Evolutionary conservation across 53 echinoderm and acorn worm species (phyloP).

Genomic region (Crossaster papposus): DNA sequence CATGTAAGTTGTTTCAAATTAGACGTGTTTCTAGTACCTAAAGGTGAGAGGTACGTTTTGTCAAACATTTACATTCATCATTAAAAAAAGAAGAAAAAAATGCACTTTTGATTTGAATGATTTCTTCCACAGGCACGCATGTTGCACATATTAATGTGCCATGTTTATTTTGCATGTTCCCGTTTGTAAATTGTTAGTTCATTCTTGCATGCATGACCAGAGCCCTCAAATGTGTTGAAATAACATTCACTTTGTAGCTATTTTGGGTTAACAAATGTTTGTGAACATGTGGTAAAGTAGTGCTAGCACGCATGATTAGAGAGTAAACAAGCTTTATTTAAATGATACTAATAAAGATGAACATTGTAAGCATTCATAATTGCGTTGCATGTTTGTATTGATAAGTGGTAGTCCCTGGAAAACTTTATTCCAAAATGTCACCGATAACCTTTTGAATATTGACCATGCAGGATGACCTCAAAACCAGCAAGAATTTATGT

Average conservation of each 20-base stretch:
- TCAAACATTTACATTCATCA: neutral
- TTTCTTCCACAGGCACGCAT: neutral
- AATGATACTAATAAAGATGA: neutral
- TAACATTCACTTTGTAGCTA: no score
- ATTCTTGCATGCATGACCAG: neutral
- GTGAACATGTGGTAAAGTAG: neutral
- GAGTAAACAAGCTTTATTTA: neutral
- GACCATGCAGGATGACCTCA: no score
- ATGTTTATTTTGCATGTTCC: neutral
- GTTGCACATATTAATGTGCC: neutral
- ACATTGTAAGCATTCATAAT: no score
- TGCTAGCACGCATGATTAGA: neutral
- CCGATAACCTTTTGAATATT: no score
- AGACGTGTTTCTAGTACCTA: neutral
- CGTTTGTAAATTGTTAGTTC: neutral
- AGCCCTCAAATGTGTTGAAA: neutral
- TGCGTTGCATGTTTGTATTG: no score
- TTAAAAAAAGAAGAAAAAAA: neutral
- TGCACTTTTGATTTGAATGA: neutral
- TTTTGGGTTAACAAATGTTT: neutral
- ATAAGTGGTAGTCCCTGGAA: no score
- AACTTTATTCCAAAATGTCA: no score
- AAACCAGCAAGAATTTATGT: no score
- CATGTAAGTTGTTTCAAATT: neutral
- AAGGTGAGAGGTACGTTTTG: constrained; percentile 1